Conservation (phyloP, 1,140 invertebrate genomes). For the Odontomachus brunneus region DNA sequence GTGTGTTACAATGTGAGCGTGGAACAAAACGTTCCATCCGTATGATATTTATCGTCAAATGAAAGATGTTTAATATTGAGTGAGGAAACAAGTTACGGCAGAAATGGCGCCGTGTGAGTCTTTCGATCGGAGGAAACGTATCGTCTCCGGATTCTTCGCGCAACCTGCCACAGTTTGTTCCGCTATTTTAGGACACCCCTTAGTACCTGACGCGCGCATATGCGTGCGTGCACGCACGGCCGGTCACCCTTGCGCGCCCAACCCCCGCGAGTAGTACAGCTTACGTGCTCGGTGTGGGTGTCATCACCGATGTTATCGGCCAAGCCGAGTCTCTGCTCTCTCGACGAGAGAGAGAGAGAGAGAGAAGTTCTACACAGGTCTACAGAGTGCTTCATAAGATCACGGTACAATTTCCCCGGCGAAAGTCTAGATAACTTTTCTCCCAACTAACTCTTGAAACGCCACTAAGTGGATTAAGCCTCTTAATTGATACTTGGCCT, state of each 20-base stretch:
- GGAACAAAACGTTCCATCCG: no score
- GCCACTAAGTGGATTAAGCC: neutral
- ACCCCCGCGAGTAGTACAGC: constrained; percentile 9
- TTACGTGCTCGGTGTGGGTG: constrained; percentile 40
- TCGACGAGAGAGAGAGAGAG: constrained; percentile 8
- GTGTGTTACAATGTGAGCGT: no score
- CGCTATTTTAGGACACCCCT: constrained; percentile 33
- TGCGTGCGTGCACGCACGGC: constrained; percentile 35
- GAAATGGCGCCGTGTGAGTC: no score
- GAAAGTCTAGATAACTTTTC: constrained; percentile 21
- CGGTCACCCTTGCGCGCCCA: constrained; percentile 39
- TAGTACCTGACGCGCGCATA: constrained; percentile 15
- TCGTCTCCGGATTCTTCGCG: constrained; percentile 1
- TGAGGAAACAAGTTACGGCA: no score
- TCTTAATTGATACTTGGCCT: constrained; percentile 27
- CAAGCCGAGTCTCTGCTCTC: neutral
- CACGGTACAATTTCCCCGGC: constrained; percentile 8
- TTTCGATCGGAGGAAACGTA: no score
- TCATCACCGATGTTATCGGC: constrained; percentile 51
- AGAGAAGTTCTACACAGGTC: neutral
- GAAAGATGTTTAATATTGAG: no score
- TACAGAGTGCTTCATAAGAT: constrained; percentile 14
- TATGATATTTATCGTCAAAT: no score
- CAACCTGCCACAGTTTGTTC: constrained; percentile 5
- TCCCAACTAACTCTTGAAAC: neutral